phyloP scores from a whole-genome alignment of 2,888 invertebrate species.

The Sepiola atlantica region DNA sequence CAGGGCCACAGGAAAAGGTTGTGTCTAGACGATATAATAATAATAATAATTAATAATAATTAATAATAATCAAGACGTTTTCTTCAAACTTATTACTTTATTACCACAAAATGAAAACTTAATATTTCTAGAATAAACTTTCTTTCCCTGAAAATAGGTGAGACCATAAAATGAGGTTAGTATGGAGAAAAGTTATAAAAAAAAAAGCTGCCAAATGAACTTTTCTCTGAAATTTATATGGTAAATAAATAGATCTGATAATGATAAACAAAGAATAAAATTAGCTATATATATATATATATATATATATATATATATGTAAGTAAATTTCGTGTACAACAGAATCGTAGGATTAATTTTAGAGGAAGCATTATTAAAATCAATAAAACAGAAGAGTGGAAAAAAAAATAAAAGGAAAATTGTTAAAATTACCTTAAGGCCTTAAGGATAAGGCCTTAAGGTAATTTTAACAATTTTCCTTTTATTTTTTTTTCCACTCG shows the following conservation, averaged over 20 bases:
- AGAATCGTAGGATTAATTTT: too few species aligned
- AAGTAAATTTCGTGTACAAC: too few species aligned
- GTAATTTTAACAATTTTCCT: too few species aligned
- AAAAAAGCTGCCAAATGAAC: constrained; percentile 32
- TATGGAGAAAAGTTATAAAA: not conserved
- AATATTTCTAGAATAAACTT: not conserved
- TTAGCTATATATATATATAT: not conserved
- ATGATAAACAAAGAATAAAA: not conserved
- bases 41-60: not conserved
- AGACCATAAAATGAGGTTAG: not conserved
- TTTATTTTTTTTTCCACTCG: too few species aligned
- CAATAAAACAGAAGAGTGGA: too few species aligned
- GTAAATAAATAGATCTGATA: not conserved
- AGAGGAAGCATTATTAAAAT: too few species aligned
- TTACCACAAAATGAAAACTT: not conserved
- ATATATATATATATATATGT: not conserved
- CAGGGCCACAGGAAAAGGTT: not conserved
- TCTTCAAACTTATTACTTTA: not conserved
- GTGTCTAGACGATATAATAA: not conserved
- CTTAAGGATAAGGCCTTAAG: too few species aligned
- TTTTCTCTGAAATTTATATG: not conserved
- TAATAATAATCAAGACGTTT: too few species aligned
- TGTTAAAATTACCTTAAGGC: too few species aligned
- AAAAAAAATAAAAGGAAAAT: too few species aligned
- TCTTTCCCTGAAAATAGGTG: not conserved